Evolutionary conservation across 2,113 vertebrate species (phyloP), one percentile per base, ranked within the genome.

Genomic region (Paradoxurus hermaphroditus): DNA sequence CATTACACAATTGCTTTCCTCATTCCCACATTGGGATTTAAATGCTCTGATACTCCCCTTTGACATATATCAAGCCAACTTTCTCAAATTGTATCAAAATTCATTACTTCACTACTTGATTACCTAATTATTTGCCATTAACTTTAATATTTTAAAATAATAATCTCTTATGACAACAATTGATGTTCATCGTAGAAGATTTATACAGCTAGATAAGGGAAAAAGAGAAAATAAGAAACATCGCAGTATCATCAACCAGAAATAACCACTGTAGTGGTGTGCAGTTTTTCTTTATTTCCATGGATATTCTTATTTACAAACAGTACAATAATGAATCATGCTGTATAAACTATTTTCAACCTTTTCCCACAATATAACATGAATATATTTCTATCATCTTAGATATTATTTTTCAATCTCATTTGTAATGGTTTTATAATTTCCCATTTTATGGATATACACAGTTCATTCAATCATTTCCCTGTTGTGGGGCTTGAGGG

Each of bases 131-230:
- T 88, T 96, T 91, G 13, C 19, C 68, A 72, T 75, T 92, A 53
- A 84, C 49, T 65, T 95, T 68, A 90, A 93, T 82, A 94, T 86
- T 96, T 97, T 87, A 77, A 97, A 92, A 88, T 83, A 92, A 88
- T 78, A 94, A 86, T 86, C 62, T 94, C 90, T 93, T 84, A 89
- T 53, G 75, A 67, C 18, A 95, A 78, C 67, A 86, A 67, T 46
- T n/a, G 29, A 49, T 87, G 34, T n/a, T 75, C 31, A 84, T 7
- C 84, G 34, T 84, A 70, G 90, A 70, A 73, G 53, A 91, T 72
- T 87, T 86, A 36, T 75, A 65, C 7, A 70, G 51, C 84, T 75
- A 84, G 67, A 44, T 59, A 90, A 82, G 18, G 16, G 16, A 29
- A 75, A 86, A 92, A 77, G 10, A 91, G 53, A 75, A 95, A 89